Evolutionary conservation across 2,888 invertebrate genomes (phyloP).

Genomic region (Zelleria hepariella): DNA sequence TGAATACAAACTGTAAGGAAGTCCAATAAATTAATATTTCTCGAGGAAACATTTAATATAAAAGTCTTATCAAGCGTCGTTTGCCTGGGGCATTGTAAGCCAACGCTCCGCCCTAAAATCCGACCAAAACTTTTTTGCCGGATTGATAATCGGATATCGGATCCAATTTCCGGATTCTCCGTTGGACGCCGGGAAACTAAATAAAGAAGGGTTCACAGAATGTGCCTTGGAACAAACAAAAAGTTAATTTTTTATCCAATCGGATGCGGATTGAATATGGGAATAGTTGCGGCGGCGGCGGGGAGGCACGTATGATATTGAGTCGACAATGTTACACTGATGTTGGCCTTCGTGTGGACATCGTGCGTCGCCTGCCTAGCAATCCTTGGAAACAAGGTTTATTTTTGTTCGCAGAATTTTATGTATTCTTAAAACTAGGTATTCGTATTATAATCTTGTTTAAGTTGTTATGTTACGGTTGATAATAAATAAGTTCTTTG

Average conservation of each 20-base stretch:
- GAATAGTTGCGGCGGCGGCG: background rate
- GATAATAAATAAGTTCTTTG: too few species aligned
- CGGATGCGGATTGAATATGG: conserved; percentile 1
- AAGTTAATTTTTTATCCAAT: conserved; percentile 2
- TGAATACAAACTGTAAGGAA: background rate
- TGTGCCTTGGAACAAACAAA: background rate
- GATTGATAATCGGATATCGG: conserved; percentile 14
- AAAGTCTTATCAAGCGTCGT: conserved; percentile 3
- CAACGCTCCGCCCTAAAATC: conserved; percentile 8
- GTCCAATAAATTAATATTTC: background rate
- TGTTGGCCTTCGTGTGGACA: background rate
- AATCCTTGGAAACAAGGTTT: background rate
- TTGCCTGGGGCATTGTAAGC: conserved; percentile 8
- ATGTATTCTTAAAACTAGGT: too few species aligned
- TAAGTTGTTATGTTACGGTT: too few species aligned
- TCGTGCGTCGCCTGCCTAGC: background rate
- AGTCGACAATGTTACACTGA: background rate
- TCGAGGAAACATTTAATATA: background rate
- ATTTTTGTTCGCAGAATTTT: too few species aligned
- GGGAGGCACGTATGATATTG: conserved; percentile 4
- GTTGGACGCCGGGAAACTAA: conserved; percentile 6
- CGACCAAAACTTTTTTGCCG: conserved; percentile 12
- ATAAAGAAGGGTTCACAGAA: conserved; percentile 2
- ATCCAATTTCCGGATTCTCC: conserved; percentile 16
- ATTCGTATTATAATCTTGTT: too few species aligned